phyloP scores from a whole-genome alignment of 2,888 invertebrate genomes.

The Drosophila paracracens region DNA sequence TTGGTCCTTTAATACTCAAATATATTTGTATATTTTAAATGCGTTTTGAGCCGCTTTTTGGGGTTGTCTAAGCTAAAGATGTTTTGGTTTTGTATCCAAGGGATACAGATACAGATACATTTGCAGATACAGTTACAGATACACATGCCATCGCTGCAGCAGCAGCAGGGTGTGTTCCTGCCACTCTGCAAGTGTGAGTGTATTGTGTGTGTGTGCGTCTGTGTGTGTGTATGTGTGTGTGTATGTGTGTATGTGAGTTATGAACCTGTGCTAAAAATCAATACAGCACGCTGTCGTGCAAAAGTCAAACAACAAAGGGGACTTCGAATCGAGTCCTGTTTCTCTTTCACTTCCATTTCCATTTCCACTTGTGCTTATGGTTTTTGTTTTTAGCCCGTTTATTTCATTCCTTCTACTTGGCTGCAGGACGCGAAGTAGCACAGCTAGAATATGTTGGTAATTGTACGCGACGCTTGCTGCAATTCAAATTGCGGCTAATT shows the following conservation, averaged over 20 bases:
- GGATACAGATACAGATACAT: constrained; percentile 54
- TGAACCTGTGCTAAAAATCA: constrained; percentile 62
- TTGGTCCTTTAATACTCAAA: constrained; percentile 4
- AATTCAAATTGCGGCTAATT: constrained; percentile 44
- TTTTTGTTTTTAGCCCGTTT: neutral
- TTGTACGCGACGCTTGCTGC: constrained; percentile 25
- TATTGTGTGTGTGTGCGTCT: constrained; percentile 7
- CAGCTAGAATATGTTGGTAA: constrained; percentile 12
- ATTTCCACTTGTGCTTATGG: constrained; percentile 15
- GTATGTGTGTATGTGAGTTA: constrained; percentile 18
- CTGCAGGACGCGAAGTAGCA: constrained; percentile 26
- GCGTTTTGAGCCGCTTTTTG: constrained; percentile 3
- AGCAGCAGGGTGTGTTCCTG: constrained; percentile 50
- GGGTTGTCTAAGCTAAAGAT: constrained; percentile 13
- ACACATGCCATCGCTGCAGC: constrained; percentile 48
- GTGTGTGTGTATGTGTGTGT: constrained; percentile 5
- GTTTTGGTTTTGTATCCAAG: constrained; percentile 40
- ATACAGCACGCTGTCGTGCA: constrained; percentile 47
- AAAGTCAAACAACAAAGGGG: constrained; percentile 51
- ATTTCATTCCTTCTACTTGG: neutral
- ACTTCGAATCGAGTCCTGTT: constrained; percentile 24
- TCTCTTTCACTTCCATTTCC: constrained; percentile 16
- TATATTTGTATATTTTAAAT: constrained; percentile 3
- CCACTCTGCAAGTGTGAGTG: constrained; percentile 1
- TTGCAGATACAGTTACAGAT: constrained; percentile 49